Conservation (phyloP, 2,113 vertebrate species). For the Amazona guildingii region DNA sequence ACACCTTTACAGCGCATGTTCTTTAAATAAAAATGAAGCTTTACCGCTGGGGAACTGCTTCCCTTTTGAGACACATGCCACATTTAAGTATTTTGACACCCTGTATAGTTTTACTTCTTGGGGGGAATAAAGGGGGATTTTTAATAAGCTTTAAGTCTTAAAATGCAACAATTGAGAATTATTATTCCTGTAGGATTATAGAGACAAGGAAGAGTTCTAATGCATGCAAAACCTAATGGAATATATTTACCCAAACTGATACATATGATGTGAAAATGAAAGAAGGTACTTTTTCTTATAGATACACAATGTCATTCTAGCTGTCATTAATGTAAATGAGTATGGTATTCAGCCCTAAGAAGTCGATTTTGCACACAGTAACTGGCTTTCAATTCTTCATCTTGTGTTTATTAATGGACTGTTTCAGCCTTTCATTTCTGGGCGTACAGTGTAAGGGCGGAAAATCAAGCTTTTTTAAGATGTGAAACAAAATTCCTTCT, state of each 20-base stretch:
- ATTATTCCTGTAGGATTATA: not conserved
- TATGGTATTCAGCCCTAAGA: not conserved
- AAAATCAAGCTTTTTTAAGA: not conserved
- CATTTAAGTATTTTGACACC: not conserved
- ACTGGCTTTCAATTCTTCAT: not conserved
- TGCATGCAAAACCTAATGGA: not conserved
- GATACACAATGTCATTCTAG: not conserved
- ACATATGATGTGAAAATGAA: not conserved
- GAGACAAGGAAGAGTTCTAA: not conserved
- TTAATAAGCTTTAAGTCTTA: not conserved
- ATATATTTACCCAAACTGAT: not conserved
- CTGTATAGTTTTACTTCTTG: not conserved
- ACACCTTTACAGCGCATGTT: not conserved
- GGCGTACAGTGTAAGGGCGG: not conserved
- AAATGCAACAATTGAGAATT: not conserved
- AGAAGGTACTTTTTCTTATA: not conserved
- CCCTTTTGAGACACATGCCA: not conserved
- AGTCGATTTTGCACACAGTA: not conserved
- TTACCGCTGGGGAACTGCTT: not conserved
- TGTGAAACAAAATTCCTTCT: not conserved
- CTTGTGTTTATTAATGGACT: not conserved
- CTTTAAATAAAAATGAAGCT: conserved; percentile 1
- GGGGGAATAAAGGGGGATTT: not conserved
- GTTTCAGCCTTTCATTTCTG: not conserved
- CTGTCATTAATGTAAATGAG: not conserved